phyloP scores from a whole-genome alignment of 2,113 vertebrate genomes.

The Tretioscincus oriximinensis region DNA sequence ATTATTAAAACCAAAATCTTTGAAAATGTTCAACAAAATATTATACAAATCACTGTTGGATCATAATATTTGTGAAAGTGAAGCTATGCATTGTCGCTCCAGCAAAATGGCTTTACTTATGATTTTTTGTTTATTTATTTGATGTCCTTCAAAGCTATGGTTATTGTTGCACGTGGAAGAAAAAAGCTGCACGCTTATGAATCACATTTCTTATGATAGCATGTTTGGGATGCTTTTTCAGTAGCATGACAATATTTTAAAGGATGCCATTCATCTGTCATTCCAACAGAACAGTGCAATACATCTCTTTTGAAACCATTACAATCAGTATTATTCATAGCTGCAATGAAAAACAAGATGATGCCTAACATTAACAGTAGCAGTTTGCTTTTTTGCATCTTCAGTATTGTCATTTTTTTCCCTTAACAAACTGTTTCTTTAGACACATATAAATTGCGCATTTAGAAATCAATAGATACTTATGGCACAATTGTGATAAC shows the following conservation, averaged over 20 bases:
- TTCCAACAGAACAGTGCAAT: neutral
- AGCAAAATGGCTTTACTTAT: slow-evolving; percentile 62
- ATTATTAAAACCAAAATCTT: slow-evolving; percentile 59
- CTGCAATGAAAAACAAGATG: slow-evolving; percentile 43
- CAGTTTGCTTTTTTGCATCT: slow-evolving; percentile 35
- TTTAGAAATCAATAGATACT: slow-evolving; percentile 28
- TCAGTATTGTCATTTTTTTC: slow-evolving; percentile 53
- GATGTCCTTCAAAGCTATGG: slow-evolving; percentile 19
- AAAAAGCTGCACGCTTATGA: slow-evolving; percentile 12
- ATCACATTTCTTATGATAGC: rapidly evolving
- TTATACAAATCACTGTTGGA: slow-evolving; percentile 40
- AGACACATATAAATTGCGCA: slow-evolving; percentile 51
- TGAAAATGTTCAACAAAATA: slow-evolving; percentile 55
- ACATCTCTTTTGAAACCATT: neutral
- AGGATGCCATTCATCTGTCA: slow-evolving; percentile 27
- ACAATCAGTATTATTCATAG: neutral
- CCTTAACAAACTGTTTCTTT: slow-evolving; percentile 50
- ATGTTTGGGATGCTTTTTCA: neutral
- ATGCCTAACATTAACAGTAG: slow-evolving; percentile 48
- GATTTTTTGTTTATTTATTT: slow-evolving; percentile 27
- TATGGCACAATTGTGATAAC: slow-evolving; percentile 36
- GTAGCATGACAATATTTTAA: neutral
- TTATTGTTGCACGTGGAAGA: slow-evolving; percentile 23
- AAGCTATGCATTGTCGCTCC: slow-evolving; percentile 46
- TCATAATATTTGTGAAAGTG: slow-evolving; percentile 47